A percentile compares a stretch with the other conserved stretches of the same genome.
Conservation (phyloP, 2,888 invertebrate species). For the Laspeyria flexula region DNA sequence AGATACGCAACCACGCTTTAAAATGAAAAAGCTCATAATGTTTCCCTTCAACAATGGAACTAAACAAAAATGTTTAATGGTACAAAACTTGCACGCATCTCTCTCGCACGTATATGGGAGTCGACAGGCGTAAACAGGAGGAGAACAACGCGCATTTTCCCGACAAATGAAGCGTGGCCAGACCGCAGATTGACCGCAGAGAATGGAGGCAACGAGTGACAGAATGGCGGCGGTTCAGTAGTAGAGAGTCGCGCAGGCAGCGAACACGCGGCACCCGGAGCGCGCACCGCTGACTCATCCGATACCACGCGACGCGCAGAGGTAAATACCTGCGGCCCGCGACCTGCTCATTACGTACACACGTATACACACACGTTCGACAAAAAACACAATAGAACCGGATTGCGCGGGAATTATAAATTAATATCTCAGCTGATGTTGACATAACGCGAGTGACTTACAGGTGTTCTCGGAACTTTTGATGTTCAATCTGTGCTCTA, state of each 20-base stretch:
- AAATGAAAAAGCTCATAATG: conserved; percentile 82
- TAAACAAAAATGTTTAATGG: conserved; percentile 82
- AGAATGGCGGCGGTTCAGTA: conserved; percentile 85
- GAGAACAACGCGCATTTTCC: conserved; percentile 77
- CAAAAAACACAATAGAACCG: conserved; percentile 39
- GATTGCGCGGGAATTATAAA: conserved; percentile 66
- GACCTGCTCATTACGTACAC: conserved; percentile 17
- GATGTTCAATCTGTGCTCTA: conserved; percentile 62
- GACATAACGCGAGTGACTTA: conserved; percentile 52
- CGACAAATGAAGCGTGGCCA: conserved; percentile 86
- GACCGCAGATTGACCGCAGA: conserved; percentile 87
- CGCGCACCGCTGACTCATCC: conserved; percentile 49
- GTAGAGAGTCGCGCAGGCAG: conserved; percentile 76
- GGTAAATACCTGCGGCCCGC: conserved; percentile 59
- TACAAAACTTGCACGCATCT: conserved; percentile 76
- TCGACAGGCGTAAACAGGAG: conserved; percentile 62
- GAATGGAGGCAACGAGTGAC: conserved; percentile 85
- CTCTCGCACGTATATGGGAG: conserved; percentile 54
- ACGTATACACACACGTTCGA: conserved; percentile 18
- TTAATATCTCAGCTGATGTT: conserved; percentile 74
- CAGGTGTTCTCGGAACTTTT: conserved; percentile 59
- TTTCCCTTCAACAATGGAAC: conserved; percentile 81
- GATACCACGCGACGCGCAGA: conserved; percentile 35
- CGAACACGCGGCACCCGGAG: conserved; percentile 67
- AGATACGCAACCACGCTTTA: conserved; percentile 61